These are phyloP conservation scores for Melanargia galathea DNA, from an alignment of 2,888 invertebrate species.

Conservation along the genomic window DNA sequence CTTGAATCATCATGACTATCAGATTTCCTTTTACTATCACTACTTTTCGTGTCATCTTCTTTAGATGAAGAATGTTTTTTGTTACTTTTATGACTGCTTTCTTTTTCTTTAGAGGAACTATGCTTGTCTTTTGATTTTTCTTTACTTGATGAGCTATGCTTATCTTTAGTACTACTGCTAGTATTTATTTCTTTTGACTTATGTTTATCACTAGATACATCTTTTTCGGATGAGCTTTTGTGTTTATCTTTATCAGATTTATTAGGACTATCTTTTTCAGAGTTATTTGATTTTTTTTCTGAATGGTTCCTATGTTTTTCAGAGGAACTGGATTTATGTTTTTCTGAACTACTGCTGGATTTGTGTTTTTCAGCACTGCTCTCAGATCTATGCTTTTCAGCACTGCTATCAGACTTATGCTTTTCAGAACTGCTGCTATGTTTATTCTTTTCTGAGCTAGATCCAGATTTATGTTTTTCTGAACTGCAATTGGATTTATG, in stretches of 20 bases:
- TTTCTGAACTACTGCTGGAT: conserved; percentile 52
- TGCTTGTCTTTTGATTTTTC: conserved; percentile 66
- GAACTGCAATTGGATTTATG: conserved; percentile 47
- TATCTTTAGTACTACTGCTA: conserved; percentile 65
- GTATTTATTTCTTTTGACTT: conserved; percentile 54
- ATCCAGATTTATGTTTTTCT: conserved; percentile 57
- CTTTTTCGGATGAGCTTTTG: conserved; percentile 58
- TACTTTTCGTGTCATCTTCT: conserved; percentile 57
- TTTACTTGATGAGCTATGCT: conserved; percentile 64
- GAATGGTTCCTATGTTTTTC: conserved; percentile 52
- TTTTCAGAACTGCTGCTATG: conserved; percentile 53
- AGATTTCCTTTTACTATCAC: conserved; percentile 54
- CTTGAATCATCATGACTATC: conserved; percentile 52
- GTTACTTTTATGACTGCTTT: conserved; percentile 63
- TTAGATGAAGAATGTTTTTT: conserved; percentile 61
- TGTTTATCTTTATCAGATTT: conserved; percentile 52
- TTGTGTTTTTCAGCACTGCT: conserved; percentile 54
- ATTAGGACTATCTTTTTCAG: conserved; percentile 49
- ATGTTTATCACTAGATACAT: conserved; percentile 55
- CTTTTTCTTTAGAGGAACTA: conserved; percentile 69
- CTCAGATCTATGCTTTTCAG: conserved; percentile 53
- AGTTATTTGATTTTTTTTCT: conserved; percentile 53
- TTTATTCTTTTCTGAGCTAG: conserved; percentile 56
- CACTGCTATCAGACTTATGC: conserved; percentile 52
- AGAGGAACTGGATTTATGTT: conserved; percentile 51